A percentile compares a stretch with the other conserved stretches of the same genome.
Evolutionary conservation across 2,888 invertebrate genomes (phyloP).

Genomic region (Punctoribates punctum): DNA sequence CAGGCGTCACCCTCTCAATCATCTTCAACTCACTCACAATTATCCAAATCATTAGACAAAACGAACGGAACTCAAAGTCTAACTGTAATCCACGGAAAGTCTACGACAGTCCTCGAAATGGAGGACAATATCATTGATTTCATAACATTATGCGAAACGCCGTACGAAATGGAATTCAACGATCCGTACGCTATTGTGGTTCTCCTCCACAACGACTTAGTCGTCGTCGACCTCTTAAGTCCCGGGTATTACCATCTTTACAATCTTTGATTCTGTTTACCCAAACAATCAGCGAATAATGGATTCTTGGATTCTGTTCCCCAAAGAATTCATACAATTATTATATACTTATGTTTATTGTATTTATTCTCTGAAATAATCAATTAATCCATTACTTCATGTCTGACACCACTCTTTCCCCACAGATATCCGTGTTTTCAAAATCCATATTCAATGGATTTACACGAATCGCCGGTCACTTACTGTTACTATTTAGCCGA

Average conservation of each 20-base stretch:
- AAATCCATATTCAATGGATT: conserved; percentile 99
- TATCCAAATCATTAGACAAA: conserved; percentile 26
- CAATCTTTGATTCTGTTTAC: neutral
- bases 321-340: neutral
- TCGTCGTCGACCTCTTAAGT: conserved; percentile 91
- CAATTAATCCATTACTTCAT: neutral
- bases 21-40: neutral
- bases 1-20: neutral
- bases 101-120: conserved; percentile 97
- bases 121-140: conserved; percentile 97
- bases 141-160: conserved; percentile 89
- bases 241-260: conserved; percentile 61
- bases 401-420: neutral
- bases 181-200: conserved; percentile 98
- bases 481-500: conserved; percentile 95
- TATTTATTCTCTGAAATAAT: neutral
- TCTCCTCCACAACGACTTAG: conserved; percentile 93
- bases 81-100: conserved; percentile 92
- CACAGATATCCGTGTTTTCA: conserved; percentile 86
- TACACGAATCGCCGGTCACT: conserved; percentile 97
- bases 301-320: neutral
- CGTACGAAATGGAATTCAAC: conserved; percentile 73
- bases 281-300: neutral
- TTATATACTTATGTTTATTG: neutral
- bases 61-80: conserved; percentile 59